Base-by-base conservation (phyloP, 2,888 invertebrate genomes). In the Tetropium fuscum region DNA sequence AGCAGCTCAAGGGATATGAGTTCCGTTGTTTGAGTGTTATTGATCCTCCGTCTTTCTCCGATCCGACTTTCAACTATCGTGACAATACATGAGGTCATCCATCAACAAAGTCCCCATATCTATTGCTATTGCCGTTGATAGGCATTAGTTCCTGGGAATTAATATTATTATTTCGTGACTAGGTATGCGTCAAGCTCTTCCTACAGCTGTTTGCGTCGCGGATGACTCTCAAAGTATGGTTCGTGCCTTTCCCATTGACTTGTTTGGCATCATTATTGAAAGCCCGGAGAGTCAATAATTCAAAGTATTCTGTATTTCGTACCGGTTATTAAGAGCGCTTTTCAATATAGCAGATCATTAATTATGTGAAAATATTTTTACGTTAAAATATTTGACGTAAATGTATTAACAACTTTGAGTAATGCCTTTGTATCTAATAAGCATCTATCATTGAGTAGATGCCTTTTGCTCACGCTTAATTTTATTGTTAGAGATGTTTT, bases 221-320 rank as follows among this genome's bases (percentile, higher is more conserved):
- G n/a, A n/a, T n/a, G n/a, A n/a, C n/a, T n/a, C n/a, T n/a, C n/a
- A n/a, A n/a, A n/a, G n/a, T n/a, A n/a, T n/a, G n/a, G n/a, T n/a
- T n/a, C n/a, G n/a, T n/a, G n/a, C n/a, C n/a, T 18, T 53, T 47
- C 61, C 48, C 61, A 56, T 53, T 49, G 49, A 55, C 59, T 60
- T 59, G 38, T 56, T 61, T 60, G 53, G 32, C 53, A 44, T 54
- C 59, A 41, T 41, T 49, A 63, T 53, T 44, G 54, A 53, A 30
- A 34, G 53, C 41, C 41, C 25, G 55, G 45, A 66, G 63, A 66
- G 63, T 61, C 66, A 63, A 66, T 66, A 63, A 54, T 51, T 60
- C 40, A 49, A 34, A 49, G 44, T 32, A 48, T 54, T 43, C 41
- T 49, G 59, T 59, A 51, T 30, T 36, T 27, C 53, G 53, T 36